phyloP scores from a whole-genome alignment of 1,140 invertebrate species.

The Pseudomyrmex concolor region DNA sequence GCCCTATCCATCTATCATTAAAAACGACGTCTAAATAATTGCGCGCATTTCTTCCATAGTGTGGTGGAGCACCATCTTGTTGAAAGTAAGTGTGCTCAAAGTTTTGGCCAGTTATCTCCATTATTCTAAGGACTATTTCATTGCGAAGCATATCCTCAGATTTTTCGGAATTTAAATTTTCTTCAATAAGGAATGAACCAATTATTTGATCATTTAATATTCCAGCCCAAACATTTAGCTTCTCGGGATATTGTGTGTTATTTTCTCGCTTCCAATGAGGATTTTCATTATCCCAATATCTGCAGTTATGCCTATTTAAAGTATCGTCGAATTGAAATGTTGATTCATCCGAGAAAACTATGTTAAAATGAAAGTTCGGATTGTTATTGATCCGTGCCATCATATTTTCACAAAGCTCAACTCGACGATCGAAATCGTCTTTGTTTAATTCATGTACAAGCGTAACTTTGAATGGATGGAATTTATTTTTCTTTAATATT shows the following conservation, averaged over 20 bases:
- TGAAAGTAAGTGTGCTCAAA: not conserved
- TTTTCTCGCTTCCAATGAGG: not conserved
- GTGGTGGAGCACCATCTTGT: not conserved
- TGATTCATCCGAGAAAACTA: too few species aligned
- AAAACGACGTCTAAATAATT: conserved; percentile 21
- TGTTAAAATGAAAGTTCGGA: too few species aligned
- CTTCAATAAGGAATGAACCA: not conserved
- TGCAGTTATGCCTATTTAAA: too few species aligned
- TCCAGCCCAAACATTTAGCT: not conserved
- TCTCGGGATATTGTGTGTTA: not conserved
- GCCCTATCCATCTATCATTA: not conserved
- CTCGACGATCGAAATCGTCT: too few species aligned
- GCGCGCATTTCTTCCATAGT: conserved; percentile 2
- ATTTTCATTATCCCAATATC: not conserved
- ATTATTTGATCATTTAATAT: not conserved
- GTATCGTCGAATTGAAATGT: too few species aligned
- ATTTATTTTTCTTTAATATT: too few species aligned
- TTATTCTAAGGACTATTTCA: not conserved
- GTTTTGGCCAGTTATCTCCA: not conserved
- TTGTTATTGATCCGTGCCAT: too few species aligned
- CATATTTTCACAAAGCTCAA: too few species aligned
- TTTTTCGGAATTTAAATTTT: conserved; percentile 5
- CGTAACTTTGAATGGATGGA: too few species aligned
- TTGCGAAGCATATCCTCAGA: not conserved
- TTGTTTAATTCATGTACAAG: too few species aligned